These are phyloP conservation scores for Actias luna DNA, from an alignment of 2,888 invertebrate species.

Conservation along the genomic window DNA sequence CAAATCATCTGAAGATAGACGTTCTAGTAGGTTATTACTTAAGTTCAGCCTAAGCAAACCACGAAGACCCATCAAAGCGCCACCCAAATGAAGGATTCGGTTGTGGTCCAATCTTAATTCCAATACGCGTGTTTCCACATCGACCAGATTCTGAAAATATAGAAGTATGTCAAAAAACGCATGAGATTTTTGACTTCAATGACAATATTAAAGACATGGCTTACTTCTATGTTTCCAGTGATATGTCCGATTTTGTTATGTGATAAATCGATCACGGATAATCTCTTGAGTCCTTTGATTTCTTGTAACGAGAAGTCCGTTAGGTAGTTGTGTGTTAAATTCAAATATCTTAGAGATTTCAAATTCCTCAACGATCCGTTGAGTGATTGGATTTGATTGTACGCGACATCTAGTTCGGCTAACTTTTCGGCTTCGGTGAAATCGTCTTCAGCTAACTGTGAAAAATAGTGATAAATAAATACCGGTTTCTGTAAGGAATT, in stretches of 20 bases:
- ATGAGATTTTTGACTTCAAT: neutral
- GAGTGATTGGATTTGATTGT: constrained; percentile 86
- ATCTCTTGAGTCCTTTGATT: constrained; percentile 86
- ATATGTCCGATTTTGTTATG: constrained; percentile 87
- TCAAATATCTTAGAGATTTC: constrained; percentile 85
- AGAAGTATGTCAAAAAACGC: neutral
- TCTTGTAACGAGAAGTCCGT: constrained; percentile 91
- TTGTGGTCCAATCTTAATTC: constrained; percentile 90
- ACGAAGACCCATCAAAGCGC: constrained; percentile 88
- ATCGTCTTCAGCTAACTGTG: constrained; percentile 87
- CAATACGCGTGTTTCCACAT: constrained; percentile 86
- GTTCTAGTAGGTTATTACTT: constrained; percentile 87
- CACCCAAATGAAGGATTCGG: constrained; percentile 85
- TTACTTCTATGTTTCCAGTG: constrained; percentile 85
- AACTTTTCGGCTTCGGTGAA: constrained; percentile 87
- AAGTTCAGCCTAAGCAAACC: constrained; percentile 87
- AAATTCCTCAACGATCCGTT: constrained; percentile 88
- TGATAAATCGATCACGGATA: constrained; percentile 89
- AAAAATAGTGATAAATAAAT: constrained; percentile 24
- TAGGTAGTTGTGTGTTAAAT: constrained; percentile 88
- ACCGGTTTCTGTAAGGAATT: neutral
- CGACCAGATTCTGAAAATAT: constrained; percentile 85
- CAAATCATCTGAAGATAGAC: constrained; percentile 89
- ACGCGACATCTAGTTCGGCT: constrained; percentile 86
- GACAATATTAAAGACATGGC: constrained; percentile 26